A percentile compares a stretch with the other conserved stretches of the same genome.
Evolutionary conservation across 1,140 invertebrate species (phyloP).

Genomic region (Drepana arcuata): DNA sequence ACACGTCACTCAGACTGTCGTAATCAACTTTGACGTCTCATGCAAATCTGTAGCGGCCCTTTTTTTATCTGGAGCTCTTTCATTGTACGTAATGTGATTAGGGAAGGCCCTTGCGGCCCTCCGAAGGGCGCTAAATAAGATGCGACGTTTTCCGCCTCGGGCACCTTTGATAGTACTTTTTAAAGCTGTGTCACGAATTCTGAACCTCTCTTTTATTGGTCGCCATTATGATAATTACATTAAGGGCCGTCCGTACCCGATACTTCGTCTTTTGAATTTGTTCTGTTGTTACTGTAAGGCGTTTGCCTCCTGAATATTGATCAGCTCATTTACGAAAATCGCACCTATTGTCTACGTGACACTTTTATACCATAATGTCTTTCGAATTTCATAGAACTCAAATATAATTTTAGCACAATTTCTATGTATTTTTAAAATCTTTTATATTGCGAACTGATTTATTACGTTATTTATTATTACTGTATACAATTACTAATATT

Average conservation of each 20-base stretch:
- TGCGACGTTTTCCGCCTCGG: conserved; percentile 63
- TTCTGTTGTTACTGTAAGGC: conserved; percentile 59
- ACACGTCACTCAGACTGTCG: conserved; percentile 16
- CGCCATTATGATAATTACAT: conserved; percentile 69
- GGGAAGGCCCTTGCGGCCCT: conserved; percentile 34
- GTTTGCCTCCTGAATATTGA: conserved; percentile 64
- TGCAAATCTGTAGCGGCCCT: conserved; percentile 62
- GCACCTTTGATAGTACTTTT: conserved; percentile 68
- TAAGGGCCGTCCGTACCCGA: conserved; percentile 59
- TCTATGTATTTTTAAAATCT: conserved; percentile 1
- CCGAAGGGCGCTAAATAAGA: conserved; percentile 63
- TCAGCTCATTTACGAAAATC: conserved; percentile 64
- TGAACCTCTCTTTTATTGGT: conserved; percentile 64
- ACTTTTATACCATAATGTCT: conserved; percentile 38
- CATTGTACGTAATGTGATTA: conserved; percentile 65
- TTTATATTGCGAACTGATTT: background rate
- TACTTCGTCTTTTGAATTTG: conserved; percentile 66
- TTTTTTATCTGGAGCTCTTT: conserved; percentile 59
- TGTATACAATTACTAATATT: too few relatives aligned
- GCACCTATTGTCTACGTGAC: conserved; percentile 63
- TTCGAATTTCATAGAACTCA: conserved; percentile 10
- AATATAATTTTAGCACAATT: conserved; percentile 1
- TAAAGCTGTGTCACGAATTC: conserved; percentile 64
- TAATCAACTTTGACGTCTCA: conserved; percentile 60
- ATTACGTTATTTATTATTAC: too few relatives aligned